phyloP scores from a whole-genome alignment of 2,797 vertebrate species.

The Lithobates sylvaticus region DNA sequence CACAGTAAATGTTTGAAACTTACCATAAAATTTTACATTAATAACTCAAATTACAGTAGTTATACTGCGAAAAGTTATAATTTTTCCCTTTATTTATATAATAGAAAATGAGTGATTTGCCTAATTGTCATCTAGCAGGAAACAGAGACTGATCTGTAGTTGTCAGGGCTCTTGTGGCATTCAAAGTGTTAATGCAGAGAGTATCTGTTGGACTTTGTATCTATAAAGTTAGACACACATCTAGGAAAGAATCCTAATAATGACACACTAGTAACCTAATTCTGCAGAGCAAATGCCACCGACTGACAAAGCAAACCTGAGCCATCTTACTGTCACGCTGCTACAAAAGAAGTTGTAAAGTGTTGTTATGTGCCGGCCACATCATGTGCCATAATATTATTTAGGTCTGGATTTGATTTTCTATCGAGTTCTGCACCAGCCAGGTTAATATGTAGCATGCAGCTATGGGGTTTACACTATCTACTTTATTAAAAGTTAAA shows the following conservation, averaged over 20 bases:
- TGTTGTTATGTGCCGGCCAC: neutral
- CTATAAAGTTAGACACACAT: slow-evolving; percentile 27
- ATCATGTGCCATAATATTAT: neutral
- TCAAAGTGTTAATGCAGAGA: slow-evolving; percentile 8
- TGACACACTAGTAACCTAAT: slow-evolving; percentile 16
- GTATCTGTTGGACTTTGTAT: slow-evolving; percentile 28
- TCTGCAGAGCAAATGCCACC: neutral
- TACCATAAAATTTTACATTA: no score
- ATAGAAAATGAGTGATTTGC: no score
- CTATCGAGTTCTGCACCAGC: neutral
- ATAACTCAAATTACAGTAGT: no score
- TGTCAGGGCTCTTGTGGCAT: no score
- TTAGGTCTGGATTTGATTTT: neutral
- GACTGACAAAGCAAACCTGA: slow-evolving; percentile 9
- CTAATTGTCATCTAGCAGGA: no score
- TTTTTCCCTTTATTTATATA: no score
- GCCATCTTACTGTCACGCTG: slow-evolving; percentile 2
- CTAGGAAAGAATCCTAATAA: slow-evolving; percentile 42
- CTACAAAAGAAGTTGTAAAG: slow-evolving; percentile 9
- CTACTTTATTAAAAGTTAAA: no score
- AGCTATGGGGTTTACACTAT: neutral
- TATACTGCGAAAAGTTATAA: no score
- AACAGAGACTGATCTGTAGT: no score
- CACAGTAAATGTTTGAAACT: no score
- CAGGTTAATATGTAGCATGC: neutral